Evolutionary conservation across 2,113 vertebrate species (phyloP).

Genomic region (Tenebrosternarchus preto): DNA sequence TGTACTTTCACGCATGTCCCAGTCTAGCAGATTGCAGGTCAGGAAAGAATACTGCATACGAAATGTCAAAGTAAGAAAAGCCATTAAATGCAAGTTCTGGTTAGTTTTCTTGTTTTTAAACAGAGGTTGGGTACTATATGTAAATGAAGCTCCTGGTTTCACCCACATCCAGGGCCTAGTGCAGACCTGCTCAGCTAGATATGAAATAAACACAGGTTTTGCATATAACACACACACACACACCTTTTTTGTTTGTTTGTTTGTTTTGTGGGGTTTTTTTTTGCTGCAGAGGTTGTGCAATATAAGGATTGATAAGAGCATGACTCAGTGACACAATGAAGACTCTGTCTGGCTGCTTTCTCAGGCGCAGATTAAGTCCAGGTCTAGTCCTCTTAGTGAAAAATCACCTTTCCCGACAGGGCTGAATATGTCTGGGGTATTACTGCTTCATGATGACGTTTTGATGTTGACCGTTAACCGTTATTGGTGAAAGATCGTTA

Average conservation of each 20-base stretch:
- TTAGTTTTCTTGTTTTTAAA: neutral
- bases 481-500: neutral
- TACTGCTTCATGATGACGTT: conserved; percentile 4
- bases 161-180: neutral
- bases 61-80: no score
- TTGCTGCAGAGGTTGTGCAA: conserved; percentile 8
- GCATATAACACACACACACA: neutral
- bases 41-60: no score
- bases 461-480: neutral
- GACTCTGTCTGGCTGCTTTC: conserved; percentile 14
- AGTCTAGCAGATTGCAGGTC: no score
- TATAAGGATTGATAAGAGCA: neutral
- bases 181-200: neutral
- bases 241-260: neutral
- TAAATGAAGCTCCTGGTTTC: neutral
- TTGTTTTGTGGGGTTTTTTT: no score
- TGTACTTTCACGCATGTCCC: no score
- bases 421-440: conserved; percentile 7
- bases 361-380: neutral
- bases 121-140: neutral
- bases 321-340: neutral
- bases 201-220: neutral
- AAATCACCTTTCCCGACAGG: neutral
- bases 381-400: neutral
- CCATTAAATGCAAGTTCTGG: neutral